Base-by-base conservation (phyloP, 2,797 vertebrate genomes). In the Pygocentrus nattereri region DNA sequence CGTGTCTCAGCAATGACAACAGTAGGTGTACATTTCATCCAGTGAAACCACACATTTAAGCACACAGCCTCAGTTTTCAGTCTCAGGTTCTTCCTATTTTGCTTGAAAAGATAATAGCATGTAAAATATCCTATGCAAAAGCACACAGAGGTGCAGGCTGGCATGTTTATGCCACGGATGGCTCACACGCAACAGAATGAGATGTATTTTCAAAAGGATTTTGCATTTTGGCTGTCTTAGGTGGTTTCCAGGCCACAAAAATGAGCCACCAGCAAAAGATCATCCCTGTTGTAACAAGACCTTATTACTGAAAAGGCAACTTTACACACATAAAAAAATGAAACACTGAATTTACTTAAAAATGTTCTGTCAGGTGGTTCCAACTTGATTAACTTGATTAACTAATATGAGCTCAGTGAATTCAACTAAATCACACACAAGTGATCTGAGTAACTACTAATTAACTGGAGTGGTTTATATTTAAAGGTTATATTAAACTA, bases 1-100 rank as follows among this genome's bases (percentile, higher is more conserved):
- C 30, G 70, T 31, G 49, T 56, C 49, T 75, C 25, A 49, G 27
- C 38, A 15, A 21, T 13, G 23, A 81, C 72, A 68, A 73, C 71
- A 73, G 52, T 31, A n/a, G 41, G 34, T 52, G 8, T 34, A 21
- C 18, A 13, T 56, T 54, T 73, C 71, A 19, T 19, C 31, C 71
- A 56, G 1, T 7, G 8, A 54, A 54, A 18, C 16, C 49, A 34
- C 47, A 52, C 47, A 52, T 52, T 18, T 31, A 25, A 21, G 59
- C 59, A 68, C 25, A 11, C 23, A n/a, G 44, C n/a, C 30, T 71
- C 23, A 52, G 21, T 69, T 71, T 50, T 52, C 41, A 50, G 21
- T 54, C 50, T 72, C 30, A 12, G 49, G 27, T 21, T 18, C 49
- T 54, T 52, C 23, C n/a, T 12, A 21, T 72, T 71, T 31, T 52